A percentile compares a stretch with the other conserved stretches of the same genome.
Evolutionary conservation across 2,888 invertebrate genomes (phyloP).

Genomic region (Proisotoma minuta): DNA sequence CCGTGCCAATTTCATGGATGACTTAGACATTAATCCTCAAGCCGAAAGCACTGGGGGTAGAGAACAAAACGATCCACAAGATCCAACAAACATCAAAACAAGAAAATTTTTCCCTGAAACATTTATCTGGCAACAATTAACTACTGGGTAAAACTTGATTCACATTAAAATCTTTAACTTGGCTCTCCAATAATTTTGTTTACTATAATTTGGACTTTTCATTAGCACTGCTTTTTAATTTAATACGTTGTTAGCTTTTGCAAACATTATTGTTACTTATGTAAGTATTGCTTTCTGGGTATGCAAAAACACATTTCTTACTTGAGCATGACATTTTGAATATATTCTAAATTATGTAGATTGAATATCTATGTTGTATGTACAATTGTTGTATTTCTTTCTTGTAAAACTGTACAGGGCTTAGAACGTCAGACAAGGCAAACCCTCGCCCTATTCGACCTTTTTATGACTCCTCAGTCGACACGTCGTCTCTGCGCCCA

Average conservation of each 20-base stretch:
- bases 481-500: slow-evolving; percentile 38
- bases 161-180: too few species aligned
- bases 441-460: slow-evolving; percentile 37
- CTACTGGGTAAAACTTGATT: slow-evolving; percentile 61
- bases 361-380: too few species aligned
- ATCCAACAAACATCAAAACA: slow-evolving; percentile 49
- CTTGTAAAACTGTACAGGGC: neutral
- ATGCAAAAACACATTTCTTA: neutral
- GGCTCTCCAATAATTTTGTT: too few species aligned
- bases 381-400: neutral
- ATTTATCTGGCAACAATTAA: slow-evolving; percentile 63
- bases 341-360: too few species aligned
- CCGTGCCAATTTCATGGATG: slow-evolving; percentile 53
- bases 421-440: slow-evolving; percentile 2
- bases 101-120: slow-evolving; percentile 68
- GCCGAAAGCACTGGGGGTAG: slow-evolving; percentile 41
- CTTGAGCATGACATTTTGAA: neutral
- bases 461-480: slow-evolving; percentile 30
- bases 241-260: too few species aligned
- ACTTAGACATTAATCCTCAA: slow-evolving; percentile 42
- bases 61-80: neutral
- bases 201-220: too few species aligned
- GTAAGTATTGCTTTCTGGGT: neutral
- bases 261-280: too few species aligned
- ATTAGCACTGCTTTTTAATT: too few species aligned